Conservation (phyloP, 2,888 invertebrate genomes). For the Tridacna gigas region DNA sequence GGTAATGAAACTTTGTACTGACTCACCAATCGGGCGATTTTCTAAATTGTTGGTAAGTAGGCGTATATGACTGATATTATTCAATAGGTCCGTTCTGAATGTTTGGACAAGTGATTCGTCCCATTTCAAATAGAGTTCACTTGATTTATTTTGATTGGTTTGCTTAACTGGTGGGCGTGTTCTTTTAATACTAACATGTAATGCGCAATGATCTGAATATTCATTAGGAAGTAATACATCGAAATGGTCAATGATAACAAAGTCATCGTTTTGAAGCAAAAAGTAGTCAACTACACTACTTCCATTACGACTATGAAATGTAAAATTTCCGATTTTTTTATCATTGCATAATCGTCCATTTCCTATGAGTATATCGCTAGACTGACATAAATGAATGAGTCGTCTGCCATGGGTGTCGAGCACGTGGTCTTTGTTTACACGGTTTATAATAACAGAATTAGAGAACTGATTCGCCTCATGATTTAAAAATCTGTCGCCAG, state of each 20-base stretch:
- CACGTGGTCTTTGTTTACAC: conserved; percentile 17
- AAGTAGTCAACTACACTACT: conserved; percentile 5
- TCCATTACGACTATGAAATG: not conserved
- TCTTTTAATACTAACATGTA: not conserved
- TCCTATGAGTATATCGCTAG: conserved; percentile 11
- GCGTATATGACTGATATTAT: not conserved
- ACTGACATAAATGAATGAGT: conserved; percentile 26
- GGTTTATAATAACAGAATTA: not conserved
- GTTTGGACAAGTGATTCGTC: not conserved
- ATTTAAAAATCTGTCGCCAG: not conserved
- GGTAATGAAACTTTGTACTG: not conserved
- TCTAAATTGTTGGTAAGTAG: not conserved
- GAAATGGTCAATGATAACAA: not conserved
- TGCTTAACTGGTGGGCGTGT: not conserved
- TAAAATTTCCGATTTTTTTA: not conserved
- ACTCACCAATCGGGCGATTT: not conserved
- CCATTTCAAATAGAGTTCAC: not conserved
- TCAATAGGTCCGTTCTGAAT: not conserved
- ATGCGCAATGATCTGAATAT: not conserved
- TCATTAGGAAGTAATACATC: not conserved
- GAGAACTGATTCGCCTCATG: not conserved
- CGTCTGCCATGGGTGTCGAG: conserved; percentile 22
- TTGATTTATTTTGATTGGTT: not conserved
- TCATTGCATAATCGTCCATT: conserved; percentile 9
- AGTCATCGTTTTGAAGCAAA: not conserved